Percentiles rank a stretch among this genome's conserved stretches.
These are phyloP conservation scores for Timema cristinae DNA, from an alignment of 2,888 invertebrate genomes.

Conservation along the genomic window DNA sequence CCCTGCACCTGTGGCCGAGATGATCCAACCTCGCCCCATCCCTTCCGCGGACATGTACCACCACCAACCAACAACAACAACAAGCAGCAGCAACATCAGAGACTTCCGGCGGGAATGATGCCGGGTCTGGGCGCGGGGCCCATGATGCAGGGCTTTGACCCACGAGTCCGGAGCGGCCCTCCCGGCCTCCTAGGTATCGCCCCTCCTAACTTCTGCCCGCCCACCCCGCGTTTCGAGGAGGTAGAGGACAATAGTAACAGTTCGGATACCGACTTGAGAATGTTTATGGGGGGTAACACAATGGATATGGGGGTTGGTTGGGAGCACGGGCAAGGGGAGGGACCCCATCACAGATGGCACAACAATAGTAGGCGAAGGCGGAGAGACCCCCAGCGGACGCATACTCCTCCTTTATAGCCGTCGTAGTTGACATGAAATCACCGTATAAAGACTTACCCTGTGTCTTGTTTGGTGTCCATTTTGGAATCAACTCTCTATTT, in stretches of 20 bases:
- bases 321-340: neutral
- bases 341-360: neutral
- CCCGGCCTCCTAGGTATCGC: slow-evolving; percentile 23
- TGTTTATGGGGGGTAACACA: too few relatives aligned
- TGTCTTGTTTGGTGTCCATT: too few relatives aligned
- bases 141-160: too few relatives aligned
- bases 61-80: neutral
- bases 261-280: slow-evolving; percentile 22
- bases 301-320: too few relatives aligned
- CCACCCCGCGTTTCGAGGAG: slow-evolving; percentile 21
- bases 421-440: too few relatives aligned
- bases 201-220: slow-evolving; percentile 15
- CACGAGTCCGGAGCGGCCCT: slow-evolving; percentile 19
- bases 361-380: slow-evolving; percentile 1
- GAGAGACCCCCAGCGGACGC: too few relatives aligned
- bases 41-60: neutral
- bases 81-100: too few relatives aligned
- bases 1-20: neutral
- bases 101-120: slow-evolving; percentile 18
- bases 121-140: slow-evolving; percentile 1
- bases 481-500: too few relatives aligned
- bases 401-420: too few relatives aligned
- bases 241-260: slow-evolving; percentile 16
- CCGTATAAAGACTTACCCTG: too few relatives aligned
- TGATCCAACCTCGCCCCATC: neutral